Evolutionary conservation across 2,797 vertebrate genomes (phyloP).

Genomic region (Melanotaenia nigrans): DNA sequence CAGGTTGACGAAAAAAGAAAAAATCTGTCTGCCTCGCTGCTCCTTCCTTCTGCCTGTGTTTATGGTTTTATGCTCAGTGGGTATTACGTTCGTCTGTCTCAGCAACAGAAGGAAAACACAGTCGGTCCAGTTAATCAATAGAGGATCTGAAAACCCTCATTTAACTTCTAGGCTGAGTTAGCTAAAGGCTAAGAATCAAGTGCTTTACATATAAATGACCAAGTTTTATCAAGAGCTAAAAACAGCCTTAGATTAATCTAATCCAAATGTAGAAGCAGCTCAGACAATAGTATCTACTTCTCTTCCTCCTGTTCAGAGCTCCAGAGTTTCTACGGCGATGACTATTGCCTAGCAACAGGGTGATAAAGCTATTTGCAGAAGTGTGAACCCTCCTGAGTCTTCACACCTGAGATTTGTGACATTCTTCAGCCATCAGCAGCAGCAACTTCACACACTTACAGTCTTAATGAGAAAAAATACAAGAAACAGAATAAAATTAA

Average conservation of each 20-base stretch:
- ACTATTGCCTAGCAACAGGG: slow-evolving; percentile 72
- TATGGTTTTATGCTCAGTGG: slow-evolving; percentile 20
- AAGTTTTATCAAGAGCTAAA: too few relatives aligned
- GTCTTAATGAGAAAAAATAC: too few relatives aligned
- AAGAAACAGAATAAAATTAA: not conserved
- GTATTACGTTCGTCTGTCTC: slow-evolving; percentile 2
- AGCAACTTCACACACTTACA: slow-evolving; percentile 2
- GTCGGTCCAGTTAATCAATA: slow-evolving; percentile 37
- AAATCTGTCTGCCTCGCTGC: slow-evolving; percentile 27
- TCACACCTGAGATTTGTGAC: slow-evolving; percentile 67
- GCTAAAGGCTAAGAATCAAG: not conserved
- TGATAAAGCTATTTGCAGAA: slow-evolving; percentile 73
- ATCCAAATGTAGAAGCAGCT: too few relatives aligned
- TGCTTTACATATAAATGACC: too few relatives aligned
- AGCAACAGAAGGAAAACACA: slow-evolving; percentile 30
- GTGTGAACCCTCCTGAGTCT: slow-evolving; percentile 39
- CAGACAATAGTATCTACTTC: not conserved
- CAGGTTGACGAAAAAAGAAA: slow-evolving; percentile 43
- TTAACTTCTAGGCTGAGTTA: slow-evolving; percentile 17
- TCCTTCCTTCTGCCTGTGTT: slow-evolving; percentile 27
- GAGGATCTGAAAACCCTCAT: slow-evolving; percentile 26
- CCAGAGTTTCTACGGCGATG: slow-evolving; percentile 40
- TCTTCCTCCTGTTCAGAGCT: not conserved
- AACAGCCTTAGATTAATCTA: too few relatives aligned
- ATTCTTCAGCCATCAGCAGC: slow-evolving; percentile 44